Evolutionary conservation across 2,888 invertebrate genomes (phyloP), one percentile per base, ranked within the genome.

Genomic region (Drosophila anomalipes): DNA sequence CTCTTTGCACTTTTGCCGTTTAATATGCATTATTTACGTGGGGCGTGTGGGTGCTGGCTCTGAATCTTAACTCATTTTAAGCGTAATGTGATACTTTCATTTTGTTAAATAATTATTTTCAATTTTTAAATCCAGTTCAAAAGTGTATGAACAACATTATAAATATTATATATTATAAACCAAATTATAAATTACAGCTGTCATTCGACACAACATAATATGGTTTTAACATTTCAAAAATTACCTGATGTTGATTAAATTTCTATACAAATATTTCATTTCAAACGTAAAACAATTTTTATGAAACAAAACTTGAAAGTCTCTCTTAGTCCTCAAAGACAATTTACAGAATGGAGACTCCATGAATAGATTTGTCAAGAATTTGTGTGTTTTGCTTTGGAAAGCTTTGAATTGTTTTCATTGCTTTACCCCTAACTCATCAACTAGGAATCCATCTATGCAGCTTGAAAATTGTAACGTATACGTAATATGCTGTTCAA

Each of bases 61-160:
- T 39, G 57, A 14, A 14, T 57, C 28, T 70, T 67, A 69, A 80
- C 66, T 66, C 58, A 44, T 68, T 52, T 72, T 53, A 57, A 54
- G 54, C 32, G 59, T 26, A 41, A 63, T 57, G n/a, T 37, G 44
- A 69, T 59, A 52, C 65, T 41, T 51, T 16, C 22, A 28, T 49
- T 53, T 56, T 64, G 56, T 58, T 26, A 12, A 67, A 70, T 64
- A 47, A 54, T 59, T 63, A 41, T 49, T 65, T 49, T 71, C 35
- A 60, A 65, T 69, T 74, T 79, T 82, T 70, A 62, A 84, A 74
- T 52, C 51, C 33, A 53, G 54, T 63, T 74, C 61, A 56, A 70
- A 49, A 30, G 41, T 37, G 59, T 60, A 41, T 44, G 35, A 60
- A 76, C 71, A 62, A 22, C 70, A 22, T 22, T 22, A 22, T 22